These are phyloP conservation scores for Discoglossus pictus DNA, from an alignment of 2,797 vertebrate genomes.

Conservation along the genomic window DNA sequence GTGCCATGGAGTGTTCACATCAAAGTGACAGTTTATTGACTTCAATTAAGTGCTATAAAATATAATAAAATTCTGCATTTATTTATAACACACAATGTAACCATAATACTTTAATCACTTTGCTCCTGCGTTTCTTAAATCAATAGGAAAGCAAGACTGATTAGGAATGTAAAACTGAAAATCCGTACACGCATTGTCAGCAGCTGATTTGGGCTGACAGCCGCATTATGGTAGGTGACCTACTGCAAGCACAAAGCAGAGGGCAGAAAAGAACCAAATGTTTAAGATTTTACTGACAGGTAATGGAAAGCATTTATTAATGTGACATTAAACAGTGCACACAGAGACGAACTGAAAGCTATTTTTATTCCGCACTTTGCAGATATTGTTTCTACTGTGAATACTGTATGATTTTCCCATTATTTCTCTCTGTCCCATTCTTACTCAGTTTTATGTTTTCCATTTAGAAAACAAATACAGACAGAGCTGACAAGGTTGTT, in stretches of 20 bases:
- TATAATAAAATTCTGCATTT: too few relatives aligned
- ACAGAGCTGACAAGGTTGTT: not conserved
- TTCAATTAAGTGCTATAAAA: too few relatives aligned
- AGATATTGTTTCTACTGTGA: not conserved
- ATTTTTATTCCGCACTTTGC: slow-evolving; percentile 14
- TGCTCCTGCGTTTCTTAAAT: too few relatives aligned
- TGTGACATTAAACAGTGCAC: slow-evolving; percentile 9
- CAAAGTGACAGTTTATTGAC: too few relatives aligned
- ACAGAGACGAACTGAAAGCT: not conserved
- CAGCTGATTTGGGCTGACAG: not conserved
- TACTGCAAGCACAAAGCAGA: not conserved
- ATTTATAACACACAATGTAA: too few relatives aligned
- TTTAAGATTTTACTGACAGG: slow-evolving; percentile 7
- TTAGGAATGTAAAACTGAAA: too few relatives aligned
- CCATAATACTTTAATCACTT: too few relatives aligned
- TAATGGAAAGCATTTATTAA: slow-evolving; percentile 18
- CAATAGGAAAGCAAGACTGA: too few relatives aligned
- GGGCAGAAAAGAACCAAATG: not conserved
- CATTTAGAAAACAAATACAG: slow-evolving; percentile 1
- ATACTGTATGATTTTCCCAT: slow-evolving; percentile 1
- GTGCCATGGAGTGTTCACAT: too few relatives aligned
- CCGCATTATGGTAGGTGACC: not conserved
- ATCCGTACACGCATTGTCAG: too few relatives aligned
- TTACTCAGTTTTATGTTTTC: not conserved
- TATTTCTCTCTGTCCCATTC: not conserved